Base-by-base conservation (phyloP, 2,888 invertebrate genomes). In the Tiliacea citrago region DNA sequence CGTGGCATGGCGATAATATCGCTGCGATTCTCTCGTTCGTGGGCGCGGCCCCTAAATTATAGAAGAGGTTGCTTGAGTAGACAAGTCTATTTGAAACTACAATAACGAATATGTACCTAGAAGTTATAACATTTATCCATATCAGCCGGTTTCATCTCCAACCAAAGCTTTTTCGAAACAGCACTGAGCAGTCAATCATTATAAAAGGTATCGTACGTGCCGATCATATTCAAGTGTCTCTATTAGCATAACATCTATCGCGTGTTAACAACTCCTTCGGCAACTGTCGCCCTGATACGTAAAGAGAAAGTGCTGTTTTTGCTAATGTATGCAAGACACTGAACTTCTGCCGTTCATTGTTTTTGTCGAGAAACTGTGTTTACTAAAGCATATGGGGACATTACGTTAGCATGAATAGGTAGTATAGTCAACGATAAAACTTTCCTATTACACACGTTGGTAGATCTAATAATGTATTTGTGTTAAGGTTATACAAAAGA, bases 241-340 rank as follows among this genome's bases (percentile, higher is more conserved):
- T 18, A 70, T 77, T 79, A 63, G 68, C 82, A 83, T 77, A 75
- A 35, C 47, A 51, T 51, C 55, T 47, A 66, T 68, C 70, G 79
- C 62, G 45, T 74, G 68, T 73, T 66, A 67, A 75, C 61, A 61
- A 60, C 72, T 75, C 58, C 68, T 73, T 47, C 21, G 67, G n/a
- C 67, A 74, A 83, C 76, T 79, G 78, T 75, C 63, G 60, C 75
- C 68, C 72, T 80, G 70, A 60, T 72, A 72, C 57, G 66, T 57
- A 29, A 63, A 75, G 79, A 66, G 78, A 86, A 77, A 84, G 85
- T 80, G 68, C 7, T 69, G 21, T 53, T 77, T 76, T 82, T 79
- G 77, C 66, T 73, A 85, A 85, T 85, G 42, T 63, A 69, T 71
- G 58, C 42, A 62, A 77, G 78, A 66, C 72, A 81, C 58, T 79